Percentiles rank a stretch among this genome's conserved stretches.
These are phyloP conservation scores for Bubalus kerabau DNA, from an alignment of 2,113 vertebrate genomes.

Conservation along the genomic window DNA sequence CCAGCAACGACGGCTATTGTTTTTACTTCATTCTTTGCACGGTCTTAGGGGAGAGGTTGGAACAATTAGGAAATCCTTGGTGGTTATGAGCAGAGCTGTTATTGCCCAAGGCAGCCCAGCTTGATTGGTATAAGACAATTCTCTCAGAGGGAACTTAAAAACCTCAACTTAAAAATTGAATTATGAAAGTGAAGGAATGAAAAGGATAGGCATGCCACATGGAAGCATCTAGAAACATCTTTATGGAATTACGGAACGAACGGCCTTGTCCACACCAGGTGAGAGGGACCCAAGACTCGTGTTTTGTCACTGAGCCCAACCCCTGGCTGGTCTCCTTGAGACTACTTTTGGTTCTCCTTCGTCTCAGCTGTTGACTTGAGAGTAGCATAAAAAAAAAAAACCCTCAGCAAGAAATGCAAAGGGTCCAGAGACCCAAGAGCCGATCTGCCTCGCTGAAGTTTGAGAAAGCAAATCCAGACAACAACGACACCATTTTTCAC, in stretches of 20 bases:
- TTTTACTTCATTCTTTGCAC: neutral
- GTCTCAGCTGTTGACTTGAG: neutral
- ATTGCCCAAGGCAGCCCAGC: constrained; percentile 24
- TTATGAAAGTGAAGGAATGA: constrained; percentile 7
- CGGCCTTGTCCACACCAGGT: neutral
- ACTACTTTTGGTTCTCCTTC: neutral
- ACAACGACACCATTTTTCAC: neutral
- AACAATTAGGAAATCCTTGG: constrained; percentile 55
- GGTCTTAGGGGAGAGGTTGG: constrained; percentile 31
- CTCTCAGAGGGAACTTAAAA: constrained; percentile 34
- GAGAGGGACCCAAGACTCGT: neutral
- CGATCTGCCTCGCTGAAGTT: neutral
- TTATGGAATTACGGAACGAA: neutral
- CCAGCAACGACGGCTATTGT: neutral
- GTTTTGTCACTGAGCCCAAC: neutral
- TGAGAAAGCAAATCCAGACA: neutral
- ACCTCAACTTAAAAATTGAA: constrained; percentile 30
- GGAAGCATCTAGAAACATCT: neutral
- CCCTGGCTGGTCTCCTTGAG: neutral
- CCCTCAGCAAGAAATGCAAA: neutral
- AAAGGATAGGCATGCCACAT: neutral
- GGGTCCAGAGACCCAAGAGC: neutral
- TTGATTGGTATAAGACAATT: constrained; percentile 22
- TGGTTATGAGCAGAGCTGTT: constrained; percentile 48
- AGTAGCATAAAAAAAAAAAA: neutral